Base-by-base conservation (phyloP, 2,888 invertebrate species). In the Eilema sororculum region DNA sequence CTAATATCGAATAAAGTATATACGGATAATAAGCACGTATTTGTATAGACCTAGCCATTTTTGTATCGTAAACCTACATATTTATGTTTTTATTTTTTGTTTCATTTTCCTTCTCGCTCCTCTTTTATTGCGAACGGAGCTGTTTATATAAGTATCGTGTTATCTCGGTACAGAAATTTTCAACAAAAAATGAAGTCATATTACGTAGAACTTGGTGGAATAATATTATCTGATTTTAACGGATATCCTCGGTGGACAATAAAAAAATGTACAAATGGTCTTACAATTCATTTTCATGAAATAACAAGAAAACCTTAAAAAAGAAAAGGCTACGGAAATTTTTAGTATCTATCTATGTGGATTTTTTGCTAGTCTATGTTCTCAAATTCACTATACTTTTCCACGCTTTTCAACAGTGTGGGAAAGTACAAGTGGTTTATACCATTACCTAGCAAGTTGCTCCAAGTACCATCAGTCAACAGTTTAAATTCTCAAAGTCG, bases 1-100 rank as follows among this genome's bases (percentile, higher is more conserved):
- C 58, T 74, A 70, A 71, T 74, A 62, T 57, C 41, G 70, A 71
- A 80, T 73, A 78, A 78, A 79, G 65, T 64, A 80, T 73, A 74
- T 59, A 57, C 41, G n/a, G 58, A 68, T 71, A 66, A 68, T 77
- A 80, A 80, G 66, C 68, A 73, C 72, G 77, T 77, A 57, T 70
- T 22, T 16, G 41, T 68, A 71, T 77, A 74, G 71, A 71, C 62
- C 62, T 76, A 68, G 22, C 52, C 57, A 24, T 71, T 37, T 65
- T 72, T 70, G 56, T 78, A 65, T 77, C 78, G 63, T 79, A 79
- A 80, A 78, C 65, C 65, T 78, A 58, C 59, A 25, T 57, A 61
- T 76, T 73, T 73, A 65, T 73, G 65, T 62, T 59, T 24, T 65
- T 71, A 77, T 74, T 72, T 68, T 58, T 65, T n/a, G 33, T 68